These are phyloP conservation scores for Catharus fuscescens DNA, from an alignment of 2,113 vertebrate species.

Conservation along the genomic window DNA sequence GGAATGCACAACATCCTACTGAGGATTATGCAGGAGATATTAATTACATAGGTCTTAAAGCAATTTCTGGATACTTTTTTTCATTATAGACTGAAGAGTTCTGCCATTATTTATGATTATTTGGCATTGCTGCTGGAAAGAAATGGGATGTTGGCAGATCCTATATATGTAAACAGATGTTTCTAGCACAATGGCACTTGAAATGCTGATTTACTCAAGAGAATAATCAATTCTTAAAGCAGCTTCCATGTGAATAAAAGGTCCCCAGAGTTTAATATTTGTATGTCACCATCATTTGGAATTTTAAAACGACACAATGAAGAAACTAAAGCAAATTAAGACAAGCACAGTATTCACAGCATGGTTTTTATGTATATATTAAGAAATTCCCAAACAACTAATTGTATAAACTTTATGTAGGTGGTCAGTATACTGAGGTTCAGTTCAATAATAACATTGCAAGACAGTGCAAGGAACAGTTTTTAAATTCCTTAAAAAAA, in stretches of 20 bases:
- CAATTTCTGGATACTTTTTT: neutral
- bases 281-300: neutral
- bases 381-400: neutral
- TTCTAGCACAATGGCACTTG: neutral
- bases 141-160: constrained; percentile 6
- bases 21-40: neutral
- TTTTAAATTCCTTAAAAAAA: neutral
- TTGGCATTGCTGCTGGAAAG: constrained; percentile 30
- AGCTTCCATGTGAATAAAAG: neutral
- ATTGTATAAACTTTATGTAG: neutral
- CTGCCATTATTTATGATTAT: neutral
- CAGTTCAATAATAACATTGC: neutral
- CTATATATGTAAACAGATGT: neutral
- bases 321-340: neutral
- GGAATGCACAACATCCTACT: neutral
- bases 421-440: neutral
- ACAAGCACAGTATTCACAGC: neutral
- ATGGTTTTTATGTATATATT: neutral
- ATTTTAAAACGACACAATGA: neutral
- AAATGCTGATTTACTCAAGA: neutral
- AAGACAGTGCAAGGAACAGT: neutral
- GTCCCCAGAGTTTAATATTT: neutral
- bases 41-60: neutral
- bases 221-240: constrained; percentile 21
- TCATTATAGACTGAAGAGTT: neutral